Evolutionary conservation across 2,113 vertebrate genomes (phyloP), one percentile per base, ranked within the genome.

Genomic region (Trichechus manatus): DNA sequence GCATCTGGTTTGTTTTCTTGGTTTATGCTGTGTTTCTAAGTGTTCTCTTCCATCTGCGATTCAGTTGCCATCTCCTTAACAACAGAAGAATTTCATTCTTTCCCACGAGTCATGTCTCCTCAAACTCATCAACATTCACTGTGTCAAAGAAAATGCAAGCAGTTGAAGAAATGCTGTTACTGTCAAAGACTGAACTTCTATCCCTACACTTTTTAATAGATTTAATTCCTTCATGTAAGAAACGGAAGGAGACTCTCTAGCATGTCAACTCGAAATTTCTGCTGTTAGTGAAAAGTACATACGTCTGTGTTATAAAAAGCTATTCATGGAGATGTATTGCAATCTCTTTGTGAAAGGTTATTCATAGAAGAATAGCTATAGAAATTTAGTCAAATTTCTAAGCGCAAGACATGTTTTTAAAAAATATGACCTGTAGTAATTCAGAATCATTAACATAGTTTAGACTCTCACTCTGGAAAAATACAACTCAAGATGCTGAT

Each of bases 81-180:
- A 95, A 92, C 22, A 63, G 66, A 47, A 47, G 10, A 47, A 47
- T 47, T 81, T 86, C 44, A 74, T 93, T 90, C 61, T 96, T 93
- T 10, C 31, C 47, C 19, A 23, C 25, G 33, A 86, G 47, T 70
- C 33, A 87, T 78, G 86, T 91, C 83, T 85, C 63, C 66, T 95
- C 74, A 86, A 82, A 94, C 3, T 63, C 72, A 78, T 87, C 61
- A 39, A 75, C 61, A 64, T 39, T 59, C 53, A 56, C 22, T 87
- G 14, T 87, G 36, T 72, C 61, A 68, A 96, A 93, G 80, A 94
- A 96, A 89, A 70, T 59, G 15, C 56, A 84, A 82, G 56, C 39
- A 17, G 2, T 86, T 66, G 80, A 42, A 66, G 1, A 36, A 50
- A 68, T 15, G 23, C 23, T 92, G 5, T 89, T 78, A 56, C 87